Evolutionary conservation across 2,888 invertebrate species (phyloP).

Genomic region (Apodemia mormo): DNA sequence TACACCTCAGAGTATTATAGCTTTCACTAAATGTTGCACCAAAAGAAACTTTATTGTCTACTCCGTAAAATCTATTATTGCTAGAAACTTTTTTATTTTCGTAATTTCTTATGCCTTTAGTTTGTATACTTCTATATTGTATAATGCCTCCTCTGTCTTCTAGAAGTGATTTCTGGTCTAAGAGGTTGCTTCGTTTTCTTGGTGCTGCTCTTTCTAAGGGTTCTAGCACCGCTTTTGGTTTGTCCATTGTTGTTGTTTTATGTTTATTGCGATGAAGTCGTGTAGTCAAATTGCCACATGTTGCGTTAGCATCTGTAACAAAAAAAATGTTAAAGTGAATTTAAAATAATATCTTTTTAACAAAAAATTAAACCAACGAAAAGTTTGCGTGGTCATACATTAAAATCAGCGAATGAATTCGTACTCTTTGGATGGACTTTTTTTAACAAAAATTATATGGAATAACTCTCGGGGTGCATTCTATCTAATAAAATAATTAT

Average conservation of each 20-base stretch:
- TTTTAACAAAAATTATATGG: too few relatives aligned
- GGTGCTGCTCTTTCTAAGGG: slow-evolving; percentile 63
- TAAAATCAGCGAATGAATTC: too few relatives aligned
- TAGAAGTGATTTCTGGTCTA: slow-evolving; percentile 69
- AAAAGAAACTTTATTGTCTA: slow-evolving; percentile 59
- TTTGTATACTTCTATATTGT: slow-evolving; percentile 32
- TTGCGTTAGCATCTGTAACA: slow-evolving; percentile 73
- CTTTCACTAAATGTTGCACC: slow-evolving; percentile 44
- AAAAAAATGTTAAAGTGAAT: slow-evolving; percentile 34
- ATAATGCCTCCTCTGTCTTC: slow-evolving; percentile 72
- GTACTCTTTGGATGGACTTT: too few relatives aligned
- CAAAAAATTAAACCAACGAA: too few relatives aligned
- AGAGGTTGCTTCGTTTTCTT: slow-evolving; percentile 58
- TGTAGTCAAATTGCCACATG: slow-evolving; percentile 65
- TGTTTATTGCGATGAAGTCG: slow-evolving; percentile 41
- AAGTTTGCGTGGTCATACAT: too few relatives aligned
- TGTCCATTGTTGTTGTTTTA: slow-evolving; percentile 53
- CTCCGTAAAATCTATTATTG: slow-evolving; percentile 55
- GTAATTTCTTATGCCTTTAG: slow-evolving; percentile 38
- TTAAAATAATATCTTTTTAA: too few relatives aligned
- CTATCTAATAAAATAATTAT: too few relatives aligned
- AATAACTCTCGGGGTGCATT: too few relatives aligned
- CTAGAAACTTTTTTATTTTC: slow-evolving; percentile 49
- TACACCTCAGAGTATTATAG: slow-evolving; percentile 50
- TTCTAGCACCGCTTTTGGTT: slow-evolving; percentile 42